Percentiles rank a stretch among this genome's conserved stretches.
phyloP scores from a whole-genome alignment of 2,113 vertebrate genomes.

The Nothobranchius furzeri region DNA sequence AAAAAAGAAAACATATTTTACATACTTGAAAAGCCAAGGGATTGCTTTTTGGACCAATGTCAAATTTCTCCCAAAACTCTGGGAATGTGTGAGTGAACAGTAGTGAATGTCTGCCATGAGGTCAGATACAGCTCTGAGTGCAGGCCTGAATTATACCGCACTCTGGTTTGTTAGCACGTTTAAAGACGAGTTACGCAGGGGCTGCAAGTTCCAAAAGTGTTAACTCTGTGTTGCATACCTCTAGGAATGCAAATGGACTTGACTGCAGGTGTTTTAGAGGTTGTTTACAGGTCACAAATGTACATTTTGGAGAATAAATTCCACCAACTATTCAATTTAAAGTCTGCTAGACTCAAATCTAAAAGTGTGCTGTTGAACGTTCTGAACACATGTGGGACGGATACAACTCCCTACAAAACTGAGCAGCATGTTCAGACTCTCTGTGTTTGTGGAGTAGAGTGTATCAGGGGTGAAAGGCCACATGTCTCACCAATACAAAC shows the following conservation, averaged over 20 bases:
- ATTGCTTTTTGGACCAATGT: constrained; percentile 67
- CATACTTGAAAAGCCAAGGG: constrained; percentile 60
- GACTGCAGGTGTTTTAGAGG: constrained; percentile 48
- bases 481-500: too few relatives aligned
- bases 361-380: not conserved
- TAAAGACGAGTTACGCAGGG: constrained; percentile 15
- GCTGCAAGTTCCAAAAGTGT: constrained; percentile 22
- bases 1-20: constrained; percentile 45
- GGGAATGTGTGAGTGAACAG: constrained; percentile 47
- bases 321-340: not conserved
- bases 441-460: too few relatives aligned
- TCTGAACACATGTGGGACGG: not conserved
- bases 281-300: constrained; percentile 10
- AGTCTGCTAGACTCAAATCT: not conserved
- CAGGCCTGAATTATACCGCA: constrained; percentile 11
- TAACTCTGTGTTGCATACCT: constrained; percentile 9
- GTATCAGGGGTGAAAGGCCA: too few relatives aligned
- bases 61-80: constrained; percentile 51
- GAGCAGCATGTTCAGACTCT: not conserved
- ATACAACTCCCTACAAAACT: not conserved
- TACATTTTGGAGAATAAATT: not conserved
- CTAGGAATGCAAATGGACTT: constrained; percentile 15
- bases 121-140: constrained; percentile 62
- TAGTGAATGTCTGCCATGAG: constrained; percentile 51
- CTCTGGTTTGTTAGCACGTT: constrained; percentile 36